These are phyloP conservation scores for Typhlomys cinereus DNA, from an alignment of 2,113 vertebrate species.

Conservation along the genomic window DNA sequence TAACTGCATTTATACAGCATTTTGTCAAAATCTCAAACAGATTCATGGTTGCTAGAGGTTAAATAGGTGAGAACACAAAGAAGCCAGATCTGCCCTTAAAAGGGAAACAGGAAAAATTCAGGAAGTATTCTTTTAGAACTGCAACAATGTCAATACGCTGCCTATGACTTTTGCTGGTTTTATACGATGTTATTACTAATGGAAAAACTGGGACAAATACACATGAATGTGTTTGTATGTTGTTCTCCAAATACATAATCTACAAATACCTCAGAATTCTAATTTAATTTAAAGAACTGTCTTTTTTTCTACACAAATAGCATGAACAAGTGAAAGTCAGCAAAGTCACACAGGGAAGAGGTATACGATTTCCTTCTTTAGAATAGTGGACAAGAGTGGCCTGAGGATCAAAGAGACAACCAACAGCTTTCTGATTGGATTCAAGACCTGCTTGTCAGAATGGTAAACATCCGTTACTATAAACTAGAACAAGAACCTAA, in stretches of 20 bases:
- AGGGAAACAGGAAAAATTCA: not conserved
- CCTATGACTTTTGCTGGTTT: not conserved
- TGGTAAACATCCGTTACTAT: too few relatives aligned
- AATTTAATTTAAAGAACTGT: not conserved
- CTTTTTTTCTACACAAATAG: not conserved
- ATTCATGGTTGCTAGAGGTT: not conserved
- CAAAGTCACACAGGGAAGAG: not conserved
- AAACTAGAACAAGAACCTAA: too few relatives aligned
- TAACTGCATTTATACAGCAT: not conserved
- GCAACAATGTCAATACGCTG: not conserved
- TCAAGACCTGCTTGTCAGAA: too few relatives aligned
- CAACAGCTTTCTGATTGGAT: too few relatives aligned
- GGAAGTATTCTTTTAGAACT: not conserved
- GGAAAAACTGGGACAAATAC: not conserved
- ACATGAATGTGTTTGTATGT: not conserved
- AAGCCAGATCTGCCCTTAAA: not conserved
- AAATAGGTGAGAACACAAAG: not conserved
- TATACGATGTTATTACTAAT: not conserved
- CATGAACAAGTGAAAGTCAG: conserved; percentile 5
- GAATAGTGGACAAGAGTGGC: too few relatives aligned
- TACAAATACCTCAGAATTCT: not conserved
- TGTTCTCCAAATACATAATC: conserved; percentile 26
- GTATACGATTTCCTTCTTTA: not conserved
- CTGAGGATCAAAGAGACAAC: too few relatives aligned
- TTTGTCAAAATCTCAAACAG: conserved; percentile 5